A percentile compares a stretch with the other conserved stretches of the same genome.
phyloP scores from a whole-genome alignment of 2,797 vertebrate species.

The Phrynocephalus vlangalii region DNA sequence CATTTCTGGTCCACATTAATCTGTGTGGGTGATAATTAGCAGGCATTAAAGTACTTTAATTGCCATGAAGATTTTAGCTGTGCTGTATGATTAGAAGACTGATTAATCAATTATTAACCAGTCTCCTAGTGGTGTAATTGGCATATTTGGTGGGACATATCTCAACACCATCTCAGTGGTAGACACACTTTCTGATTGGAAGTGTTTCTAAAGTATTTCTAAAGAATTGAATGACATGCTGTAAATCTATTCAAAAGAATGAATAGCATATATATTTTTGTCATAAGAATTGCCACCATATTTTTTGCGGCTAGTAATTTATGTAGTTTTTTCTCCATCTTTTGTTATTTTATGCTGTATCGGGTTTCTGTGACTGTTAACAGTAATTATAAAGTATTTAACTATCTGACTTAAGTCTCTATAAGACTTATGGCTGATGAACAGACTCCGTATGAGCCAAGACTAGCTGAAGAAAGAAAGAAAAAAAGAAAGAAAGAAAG shows the following conservation, averaged over 20 bases:
- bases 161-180: not conserved
- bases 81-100: not conserved
- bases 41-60: constrained; percentile 23
- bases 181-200: not conserved
- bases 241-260: not conserved
- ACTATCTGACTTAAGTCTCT: not conserved
- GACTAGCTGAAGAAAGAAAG: not conserved
- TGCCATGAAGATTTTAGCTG: constrained; percentile 16
- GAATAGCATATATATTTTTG: not conserved
- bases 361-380: not conserved
- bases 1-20: not conserved
- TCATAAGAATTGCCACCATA: not conserved
- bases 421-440: not conserved
- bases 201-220: not conserved
- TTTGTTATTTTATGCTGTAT: not conserved
- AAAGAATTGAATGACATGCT: not conserved
- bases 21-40: constrained; percentile 3
- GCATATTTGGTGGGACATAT: constrained; percentile 21
- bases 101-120: constrained; percentile 30
- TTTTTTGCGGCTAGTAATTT: not conserved
- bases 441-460: too few species aligned
- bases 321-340: too few species aligned
- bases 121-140: constrained; percentile 16
- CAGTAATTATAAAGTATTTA: not conserved
- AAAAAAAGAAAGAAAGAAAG: not conserved